Conservation (phyloP, 2,888 invertebrate genomes). For the Keiferia lycopersicella region DNA sequence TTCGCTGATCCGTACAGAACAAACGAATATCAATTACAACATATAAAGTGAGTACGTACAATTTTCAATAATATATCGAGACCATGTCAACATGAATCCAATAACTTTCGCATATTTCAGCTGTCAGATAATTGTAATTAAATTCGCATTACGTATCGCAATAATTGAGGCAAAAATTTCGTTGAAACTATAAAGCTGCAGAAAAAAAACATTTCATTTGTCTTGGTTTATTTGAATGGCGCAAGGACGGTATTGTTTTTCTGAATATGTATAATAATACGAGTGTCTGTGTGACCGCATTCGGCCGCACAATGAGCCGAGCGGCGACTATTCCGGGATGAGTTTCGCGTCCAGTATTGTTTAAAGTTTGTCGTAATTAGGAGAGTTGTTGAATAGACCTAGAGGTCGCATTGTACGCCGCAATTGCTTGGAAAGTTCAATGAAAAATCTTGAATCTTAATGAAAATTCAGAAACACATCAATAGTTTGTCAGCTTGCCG, state of each 20-base stretch:
- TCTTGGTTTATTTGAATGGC: slow-evolving; percentile 71
- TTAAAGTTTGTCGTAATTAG: slow-evolving; percentile 81
- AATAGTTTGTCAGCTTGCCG: background rate
- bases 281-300: slow-evolving; percentile 75
- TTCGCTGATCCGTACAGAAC: background rate
- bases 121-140: background rate
- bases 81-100: background rate
- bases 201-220: slow-evolving; percentile 60
- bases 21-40: slow-evolving; percentile 6
- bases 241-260: slow-evolving; percentile 74
- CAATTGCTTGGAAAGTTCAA: slow-evolving; percentile 36
- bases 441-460: slow-evolving; percentile 30
- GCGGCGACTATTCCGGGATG: slow-evolving; percentile 73
- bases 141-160: background rate
- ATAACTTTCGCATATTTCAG: background rate
- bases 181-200: background rate
- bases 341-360: slow-evolving; percentile 80
- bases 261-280: slow-evolving; percentile 75
- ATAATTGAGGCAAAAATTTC: slow-evolving; percentile 1
- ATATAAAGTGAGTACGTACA: background rate
- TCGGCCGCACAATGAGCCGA: slow-evolving; percentile 73
- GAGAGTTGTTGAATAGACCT: slow-evolving; percentile 76
- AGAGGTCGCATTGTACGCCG: slow-evolving; percentile 67
- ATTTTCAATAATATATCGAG: background rate
- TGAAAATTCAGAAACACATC: background rate